Evolutionary conservation across 2,888 invertebrate genomes (phyloP), one percentile per base, ranked within the genome.

Genomic region (Apamea sordens): DNA sequence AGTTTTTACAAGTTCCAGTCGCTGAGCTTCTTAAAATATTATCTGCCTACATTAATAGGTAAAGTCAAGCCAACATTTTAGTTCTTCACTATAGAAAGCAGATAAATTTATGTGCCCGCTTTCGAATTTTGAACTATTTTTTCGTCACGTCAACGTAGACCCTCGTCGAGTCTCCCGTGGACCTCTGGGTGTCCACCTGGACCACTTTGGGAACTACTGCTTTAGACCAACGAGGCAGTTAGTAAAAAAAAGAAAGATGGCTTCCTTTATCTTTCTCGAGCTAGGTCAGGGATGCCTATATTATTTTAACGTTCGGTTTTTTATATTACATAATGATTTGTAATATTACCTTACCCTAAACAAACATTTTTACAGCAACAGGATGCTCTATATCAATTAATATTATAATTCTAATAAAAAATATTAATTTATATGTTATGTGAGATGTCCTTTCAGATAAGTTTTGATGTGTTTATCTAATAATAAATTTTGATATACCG

Each of bases 391-490:
- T 53, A 73, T 64, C 72, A 68, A 59, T 69, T 44, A 11, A 79
- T 69, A 82, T 72, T 79, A 78, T 73, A 84, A 82, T 79, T 79
- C 50, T 59, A 36, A 79, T 64, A 68, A 64, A 64, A 84, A 72
- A 44, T 69, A 79, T 63, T 67, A 84, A 84, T 79, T 44, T 69
- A 0, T 69, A 0, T 69, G 47, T 28, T 72, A 64, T 44, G 21
- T 36, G 1, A 79, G 82, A 82, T 82, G 82, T 50, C 82, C 85
- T 84, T 36, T 73, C 7, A 64, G 82, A 82, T 82, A 84, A 82
- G 15, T n/a, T 44, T 65, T 67, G 61, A 84, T 79, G 63, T 79
- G 72, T 50, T 84, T n/a, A 79, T 84, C 0, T 69, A 44, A 44
- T 63, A 3, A 64, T n/a, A 47, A 32, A n/a, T 44, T 53, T 36